A percentile compares a stretch with the other conserved stretches of the same genome.
phyloP scores from a whole-genome alignment of 2,797 vertebrate genomes.

The Cephalopachus bancanus region DNA sequence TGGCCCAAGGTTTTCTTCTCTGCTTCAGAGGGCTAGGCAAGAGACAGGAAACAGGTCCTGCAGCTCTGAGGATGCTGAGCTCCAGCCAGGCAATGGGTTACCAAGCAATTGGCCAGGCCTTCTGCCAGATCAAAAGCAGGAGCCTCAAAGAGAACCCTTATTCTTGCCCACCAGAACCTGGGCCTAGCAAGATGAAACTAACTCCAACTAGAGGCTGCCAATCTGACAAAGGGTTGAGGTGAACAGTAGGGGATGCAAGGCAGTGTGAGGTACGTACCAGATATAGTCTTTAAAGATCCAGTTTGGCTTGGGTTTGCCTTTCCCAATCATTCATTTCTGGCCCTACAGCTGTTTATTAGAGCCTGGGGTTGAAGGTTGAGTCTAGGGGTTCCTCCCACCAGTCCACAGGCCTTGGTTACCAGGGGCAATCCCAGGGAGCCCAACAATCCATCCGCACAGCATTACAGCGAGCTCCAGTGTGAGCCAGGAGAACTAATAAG shows the following conservation, averaged over 20 bases:
- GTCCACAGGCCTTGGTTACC: not conserved
- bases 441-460: not conserved
- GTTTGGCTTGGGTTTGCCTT: not conserved
- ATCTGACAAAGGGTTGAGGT: not conserved
- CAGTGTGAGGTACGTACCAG: not conserved
- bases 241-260: not conserved
- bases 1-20: not conserved
- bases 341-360: not conserved
- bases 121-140: not conserved
- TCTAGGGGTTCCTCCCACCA: not conserved
- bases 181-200: not conserved
- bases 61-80: not conserved
- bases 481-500: not conserved
- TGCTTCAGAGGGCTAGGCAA: not conserved
- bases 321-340: constrained; percentile 17
- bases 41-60: not conserved
- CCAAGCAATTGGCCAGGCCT: not conserved
- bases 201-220: constrained; percentile 23
- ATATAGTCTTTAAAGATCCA: not conserved
- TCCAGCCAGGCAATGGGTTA: not conserved
- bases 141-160: not conserved
- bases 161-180: not conserved
- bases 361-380: not conserved
- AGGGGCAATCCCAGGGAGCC: not conserved
- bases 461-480: not conserved